Evolutionary conservation across 2,797 vertebrate species (phyloP).

Genomic region (Catostomus latipinnis): DNA sequence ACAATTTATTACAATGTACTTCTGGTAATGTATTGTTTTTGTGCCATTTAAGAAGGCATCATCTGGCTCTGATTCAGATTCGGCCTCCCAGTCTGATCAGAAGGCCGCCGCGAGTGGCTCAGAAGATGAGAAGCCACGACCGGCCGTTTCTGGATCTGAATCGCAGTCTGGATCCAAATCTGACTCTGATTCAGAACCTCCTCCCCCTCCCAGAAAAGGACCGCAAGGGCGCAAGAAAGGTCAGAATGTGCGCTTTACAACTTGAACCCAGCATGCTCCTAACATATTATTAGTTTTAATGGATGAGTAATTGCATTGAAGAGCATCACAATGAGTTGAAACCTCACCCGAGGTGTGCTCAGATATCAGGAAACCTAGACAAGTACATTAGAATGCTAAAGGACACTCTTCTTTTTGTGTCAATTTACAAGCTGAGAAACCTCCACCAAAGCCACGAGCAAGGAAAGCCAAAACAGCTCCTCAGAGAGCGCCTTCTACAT

Average conservation of each 20-base stretch:
- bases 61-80: slow-evolving; percentile 88
- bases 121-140: slow-evolving; percentile 79
- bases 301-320: slow-evolving; percentile 21
- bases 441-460: slow-evolving; percentile 87
- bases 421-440: slow-evolving; percentile 77
- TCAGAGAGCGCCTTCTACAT: slow-evolving; percentile 80
- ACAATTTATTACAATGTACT: not conserved
- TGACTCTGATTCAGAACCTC: slow-evolving; percentile 87
- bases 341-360: slow-evolving; percentile 7
- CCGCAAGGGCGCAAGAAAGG: slow-evolving; percentile 88
- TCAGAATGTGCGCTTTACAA: slow-evolving; percentile 56
- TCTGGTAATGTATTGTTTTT: not conserved
- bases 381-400: slow-evolving; percentile 1
- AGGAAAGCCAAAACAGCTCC: slow-evolving; percentile 85
- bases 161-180: slow-evolving; percentile 85
- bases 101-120: slow-evolving; percentile 76
- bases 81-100: slow-evolving; percentile 81
- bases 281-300: slow-evolving; percentile 3
- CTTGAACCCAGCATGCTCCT: not conserved
- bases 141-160: slow-evolving; percentile 81
- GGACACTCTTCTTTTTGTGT: not conserved
- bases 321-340: not conserved
- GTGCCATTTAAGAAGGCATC: slow-evolving; percentile 79
- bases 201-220: slow-evolving; percentile 80
- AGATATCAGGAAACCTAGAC: slow-evolving; percentile 6